Conservation (phyloP, 2,888 invertebrate species). For the Oscheius myriophilus region DNA sequence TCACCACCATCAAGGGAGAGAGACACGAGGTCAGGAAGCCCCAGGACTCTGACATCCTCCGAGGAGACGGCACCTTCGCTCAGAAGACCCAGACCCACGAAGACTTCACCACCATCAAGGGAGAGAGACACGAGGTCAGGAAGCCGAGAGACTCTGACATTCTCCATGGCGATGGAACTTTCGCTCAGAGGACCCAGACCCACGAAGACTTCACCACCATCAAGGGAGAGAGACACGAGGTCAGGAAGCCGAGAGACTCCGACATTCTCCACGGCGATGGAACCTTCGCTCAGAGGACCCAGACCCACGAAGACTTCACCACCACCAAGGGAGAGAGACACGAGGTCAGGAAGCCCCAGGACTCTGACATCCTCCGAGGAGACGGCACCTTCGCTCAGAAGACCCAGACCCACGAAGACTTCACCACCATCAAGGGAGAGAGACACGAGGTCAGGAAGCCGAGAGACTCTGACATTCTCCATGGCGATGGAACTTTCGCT, state of each 20-base stretch:
- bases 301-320: constrained; percentile 14
- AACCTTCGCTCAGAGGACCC: constrained; percentile 2
- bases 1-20: constrained; percentile 1
- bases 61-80: constrained; percentile 2
- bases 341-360: constrained; percentile 8
- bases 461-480: constrained; percentile 2
- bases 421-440: constrained; percentile 1
- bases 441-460: constrained; percentile 7
- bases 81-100: constrained; percentile 10
- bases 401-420: constrained; percentile 11
- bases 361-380: constrained; percentile 4
- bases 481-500: constrained; percentile 11
- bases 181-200: constrained; percentile 7
- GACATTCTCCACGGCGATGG: constrained; percentile 11
- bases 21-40: constrained; percentile 6
- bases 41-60: constrained; percentile 4
- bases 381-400: constrained; percentile 4
- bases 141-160: constrained; percentile 8
- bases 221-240: constrained; percentile 1
- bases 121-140: constrained; percentile 2
- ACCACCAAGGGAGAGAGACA: not conserved
- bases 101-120: constrained; percentile 1
- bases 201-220: constrained; percentile 9
- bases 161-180: constrained; percentile 11
- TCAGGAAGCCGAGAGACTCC: constrained; percentile 7